These are phyloP conservation scores for Dendrolimus punctatus DNA, from an alignment of 1,140 invertebrate species.

Conservation along the genomic window DNA sequence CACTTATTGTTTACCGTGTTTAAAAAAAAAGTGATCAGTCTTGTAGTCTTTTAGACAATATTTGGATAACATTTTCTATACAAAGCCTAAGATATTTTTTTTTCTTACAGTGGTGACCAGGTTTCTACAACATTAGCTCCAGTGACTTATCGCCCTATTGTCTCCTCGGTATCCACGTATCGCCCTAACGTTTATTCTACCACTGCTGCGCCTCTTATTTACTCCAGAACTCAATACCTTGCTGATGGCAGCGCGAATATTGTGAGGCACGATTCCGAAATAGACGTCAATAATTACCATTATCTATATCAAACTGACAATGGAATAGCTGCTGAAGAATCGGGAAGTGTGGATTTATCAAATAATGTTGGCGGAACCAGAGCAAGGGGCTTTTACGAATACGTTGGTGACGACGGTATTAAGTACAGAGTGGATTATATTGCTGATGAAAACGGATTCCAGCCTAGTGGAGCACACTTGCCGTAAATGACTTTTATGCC, in stretches of 20 bases:
- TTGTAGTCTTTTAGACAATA: too few species aligned
- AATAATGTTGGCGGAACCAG: constrained; percentile 76
- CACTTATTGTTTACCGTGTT: too few species aligned
- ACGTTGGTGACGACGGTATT: constrained; percentile 72
- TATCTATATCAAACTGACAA: constrained; percentile 58
- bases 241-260: constrained; percentile 38
- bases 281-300: constrained; percentile 42
- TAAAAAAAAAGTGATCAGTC: too few species aligned
- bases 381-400: constrained; percentile 76
- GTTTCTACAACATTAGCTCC: constrained; percentile 1
- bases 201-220: constrained; percentile 7
- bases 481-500: constrained; percentile 19
- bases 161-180: constrained; percentile 8
- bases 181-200: constrained; percentile 9
- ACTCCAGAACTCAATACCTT: constrained; percentile 21
- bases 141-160: constrained; percentile 11
- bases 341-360: constrained; percentile 64
- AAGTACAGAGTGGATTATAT: constrained; percentile 75
- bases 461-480: constrained; percentile 72
- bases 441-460: constrained; percentile 78
- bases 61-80: background rate
- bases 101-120: constrained; percentile 11
- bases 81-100: background rate
- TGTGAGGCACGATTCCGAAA: constrained; percentile 42
- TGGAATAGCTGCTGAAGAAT: constrained; percentile 56